Percentiles rank a stretch among this genome's conserved stretches.
Evolutionary conservation across 2,113 vertebrate species (phyloP).

Genomic region (Anolis sagrei): DNA sequence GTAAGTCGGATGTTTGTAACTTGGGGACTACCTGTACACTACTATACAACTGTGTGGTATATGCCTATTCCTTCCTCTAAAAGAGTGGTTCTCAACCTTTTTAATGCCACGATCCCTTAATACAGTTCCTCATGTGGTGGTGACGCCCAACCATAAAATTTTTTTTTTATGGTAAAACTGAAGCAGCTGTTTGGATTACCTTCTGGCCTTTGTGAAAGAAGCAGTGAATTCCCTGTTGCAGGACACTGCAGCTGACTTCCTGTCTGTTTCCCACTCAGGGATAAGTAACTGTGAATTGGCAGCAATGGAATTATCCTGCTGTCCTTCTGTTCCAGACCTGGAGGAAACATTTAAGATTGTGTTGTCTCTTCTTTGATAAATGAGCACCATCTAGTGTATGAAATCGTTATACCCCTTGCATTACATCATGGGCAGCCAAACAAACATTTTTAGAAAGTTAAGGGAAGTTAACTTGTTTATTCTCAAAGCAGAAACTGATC

Average conservation of each 20-base stretch:
- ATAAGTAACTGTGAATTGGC: not conserved
- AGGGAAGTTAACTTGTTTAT: not conserved
- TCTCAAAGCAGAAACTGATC: not conserved
- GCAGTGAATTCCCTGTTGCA: not conserved
- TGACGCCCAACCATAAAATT: no score
- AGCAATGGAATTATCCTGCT: not conserved
- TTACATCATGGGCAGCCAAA: not conserved
- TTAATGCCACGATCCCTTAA: no score
- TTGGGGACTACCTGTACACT: no score
- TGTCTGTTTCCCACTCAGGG: not conserved
- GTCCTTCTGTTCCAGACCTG: no score
- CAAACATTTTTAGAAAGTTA: not conserved
- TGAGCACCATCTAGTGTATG: slow-evolving; percentile 61
- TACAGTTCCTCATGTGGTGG: no score
- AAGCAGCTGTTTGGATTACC: no score
- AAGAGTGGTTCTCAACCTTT: no score
- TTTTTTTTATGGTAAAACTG: no score
- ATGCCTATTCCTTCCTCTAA: no score
- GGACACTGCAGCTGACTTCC: not conserved
- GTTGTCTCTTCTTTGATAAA: slow-evolving; percentile 34
- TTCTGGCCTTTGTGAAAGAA: no score
- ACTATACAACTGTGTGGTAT: no score
- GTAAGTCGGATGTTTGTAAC: no score
- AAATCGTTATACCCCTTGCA: not conserved
- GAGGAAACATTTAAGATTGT: not conserved